Conservation (phyloP, 30 jellyfish, hydroid and myxozoan genomes). For the Catostylus mosaicus region DNA sequence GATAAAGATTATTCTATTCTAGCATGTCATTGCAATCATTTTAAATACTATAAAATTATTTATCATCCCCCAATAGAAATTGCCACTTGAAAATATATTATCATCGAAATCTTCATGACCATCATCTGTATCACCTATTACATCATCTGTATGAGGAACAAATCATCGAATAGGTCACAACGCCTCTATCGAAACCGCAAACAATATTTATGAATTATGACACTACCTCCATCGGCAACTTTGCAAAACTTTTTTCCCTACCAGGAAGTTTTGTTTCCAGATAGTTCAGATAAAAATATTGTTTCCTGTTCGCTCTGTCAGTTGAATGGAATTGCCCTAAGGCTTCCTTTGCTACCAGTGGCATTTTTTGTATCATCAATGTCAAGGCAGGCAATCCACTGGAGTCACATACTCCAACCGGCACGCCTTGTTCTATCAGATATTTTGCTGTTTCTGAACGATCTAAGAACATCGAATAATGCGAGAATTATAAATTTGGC, state of each 20-base stretch:
- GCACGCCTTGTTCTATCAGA: slow-evolving; percentile 82
- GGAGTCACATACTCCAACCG: slow-evolving; percentile 86
- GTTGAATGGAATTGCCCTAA: slow-evolving; percentile 80
- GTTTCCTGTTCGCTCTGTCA: slow-evolving; percentile 93
- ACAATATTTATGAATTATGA: no score
- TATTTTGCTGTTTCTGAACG: slow-evolving; percentile 94
- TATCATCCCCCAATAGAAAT: no score
- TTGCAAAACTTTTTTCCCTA: slow-evolving; percentile 55
- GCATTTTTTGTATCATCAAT: slow-evolving; percentile 93
- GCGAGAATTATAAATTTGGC: no score
- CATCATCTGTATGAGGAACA: no score
- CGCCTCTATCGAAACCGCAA: no score
- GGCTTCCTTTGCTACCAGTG: slow-evolving; percentile 92
- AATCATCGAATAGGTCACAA: no score
- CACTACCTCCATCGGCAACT: slow-evolving; percentile 90
- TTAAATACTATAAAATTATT: no score
- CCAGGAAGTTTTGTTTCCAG: slow-evolving; percentile 85
- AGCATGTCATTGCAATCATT: no score
- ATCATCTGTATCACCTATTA: no score
- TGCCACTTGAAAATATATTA: no score
- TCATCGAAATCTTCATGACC: no score
- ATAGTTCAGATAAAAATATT: slow-evolving; percentile 71
- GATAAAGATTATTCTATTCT: no score
- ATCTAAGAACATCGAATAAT: slow-evolving; percentile 57
- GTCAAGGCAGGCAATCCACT: slow-evolving; percentile 90